Base-by-base conservation (phyloP, 2,888 invertebrate genomes). In the Drosophila testacea region DNA sequence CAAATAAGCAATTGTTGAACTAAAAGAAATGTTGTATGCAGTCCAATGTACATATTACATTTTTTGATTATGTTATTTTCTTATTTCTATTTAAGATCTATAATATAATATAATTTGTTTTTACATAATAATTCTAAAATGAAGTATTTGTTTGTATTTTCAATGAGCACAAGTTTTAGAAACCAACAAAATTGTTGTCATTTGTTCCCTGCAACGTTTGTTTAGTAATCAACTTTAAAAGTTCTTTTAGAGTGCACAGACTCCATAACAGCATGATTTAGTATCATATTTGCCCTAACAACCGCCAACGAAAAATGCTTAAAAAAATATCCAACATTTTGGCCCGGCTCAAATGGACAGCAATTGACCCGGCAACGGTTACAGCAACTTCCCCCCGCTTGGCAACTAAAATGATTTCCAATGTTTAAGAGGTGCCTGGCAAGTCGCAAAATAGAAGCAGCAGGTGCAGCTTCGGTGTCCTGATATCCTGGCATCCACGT, bases 331-430 rank as follows among this genome's bases (percentile, higher is more conserved):
- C 48, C 52, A 61, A 73, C 63, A 73, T 79, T 79, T 57, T 52
- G 50, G 39, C 42, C 56, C 47, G 30, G 59, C 65, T 71, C 63
- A 75, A 79, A 79, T 77, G 71, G 68, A 57, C 71, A 69, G 62
- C 76, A 79, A 72, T 81, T 82, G 80, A 82, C 77, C 77, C 28
- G 55, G 60, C 68, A 39, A 60, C 59, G 32, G 46, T 28, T 27
- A 36, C 38, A 62, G 11, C 27, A 51, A 42, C 48, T 41, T 22
- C 34, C 9, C 10, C 10, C 11, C 3, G 6, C 61, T 46, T 63
- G 64, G 63, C 34, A 52, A 62, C 62, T 34, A 44, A 70, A 78
- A 64, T 63, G 57, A 55, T 67, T 65, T 72, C 28, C 69, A 60
- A 63, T 73, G 65, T 63, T 70, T 55, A 42, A 62, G 67, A 41